A percentile compares a stretch with the other conserved stretches of the same genome.
Conservation (phyloP, 1,140 invertebrate species). For the Bombus soroeensis region DNA sequence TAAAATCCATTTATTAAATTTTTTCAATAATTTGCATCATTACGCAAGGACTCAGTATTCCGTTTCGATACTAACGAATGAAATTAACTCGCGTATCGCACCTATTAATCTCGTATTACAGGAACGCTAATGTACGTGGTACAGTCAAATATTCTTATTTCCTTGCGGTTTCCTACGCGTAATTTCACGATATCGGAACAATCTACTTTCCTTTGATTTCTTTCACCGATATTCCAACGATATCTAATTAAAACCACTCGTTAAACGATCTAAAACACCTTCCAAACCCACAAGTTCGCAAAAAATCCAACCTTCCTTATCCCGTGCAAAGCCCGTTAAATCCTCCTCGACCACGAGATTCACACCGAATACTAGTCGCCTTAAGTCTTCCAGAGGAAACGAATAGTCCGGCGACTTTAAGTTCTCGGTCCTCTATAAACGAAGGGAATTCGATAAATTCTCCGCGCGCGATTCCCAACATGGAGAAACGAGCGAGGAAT, state of each 20-base stretch:
- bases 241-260: not conserved
- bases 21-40: not conserved
- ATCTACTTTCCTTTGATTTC: not conserved
- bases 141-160: not conserved
- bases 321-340: slow-evolving; percentile 24
- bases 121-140: not conserved
- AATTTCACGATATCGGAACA: not conserved
- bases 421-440: slow-evolving; percentile 7
- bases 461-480: slow-evolving; percentile 48
- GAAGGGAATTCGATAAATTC: slow-evolving; percentile 73
- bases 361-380: not conserved
- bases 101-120: not conserved
- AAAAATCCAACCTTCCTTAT: not conserved
- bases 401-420: slow-evolving; percentile 48
- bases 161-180: too few species aligned
- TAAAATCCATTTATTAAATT: too few species aligned
- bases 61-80: not conserved
- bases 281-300: not conserved
- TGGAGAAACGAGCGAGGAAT: not conserved
- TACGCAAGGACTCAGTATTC: not conserved
- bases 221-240: too few species aligned
- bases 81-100: not conserved
- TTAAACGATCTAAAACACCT: not conserved
- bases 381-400: slow-evolving; percentile 33
- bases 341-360: slow-evolving; percentile 30